These are phyloP conservation scores for Stichopus horrens DNA, from an alignment of 53 echinoderm and acorn worm genomes.

Conservation along the genomic window DNA sequence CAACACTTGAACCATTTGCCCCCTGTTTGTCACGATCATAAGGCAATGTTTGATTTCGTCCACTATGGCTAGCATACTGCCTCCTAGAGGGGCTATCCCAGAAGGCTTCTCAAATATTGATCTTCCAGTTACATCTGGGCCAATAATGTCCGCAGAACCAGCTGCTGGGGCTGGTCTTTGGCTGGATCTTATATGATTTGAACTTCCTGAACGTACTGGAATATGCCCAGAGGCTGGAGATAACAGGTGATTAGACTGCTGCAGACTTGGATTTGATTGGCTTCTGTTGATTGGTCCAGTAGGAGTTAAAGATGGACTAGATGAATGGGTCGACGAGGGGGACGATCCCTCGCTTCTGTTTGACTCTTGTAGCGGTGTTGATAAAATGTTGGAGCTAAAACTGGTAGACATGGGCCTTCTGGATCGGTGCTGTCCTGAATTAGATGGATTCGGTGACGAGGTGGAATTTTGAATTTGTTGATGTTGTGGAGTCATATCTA, in stretches of 20 bases:
- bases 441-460: neutral
- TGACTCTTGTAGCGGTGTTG: constrained; percentile 22
- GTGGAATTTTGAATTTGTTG: neutral
- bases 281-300: constrained; percentile 10
- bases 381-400: constrained; percentile 21
- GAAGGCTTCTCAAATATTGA: constrained; percentile 80
- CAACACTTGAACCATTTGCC: constrained; percentile 65
- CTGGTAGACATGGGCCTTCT: constrained; percentile 39
- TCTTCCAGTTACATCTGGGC: constrained; percentile 39
- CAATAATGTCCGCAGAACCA: constrained; percentile 11
- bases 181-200: neutral
- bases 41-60: constrained; percentile 86
- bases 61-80: constrained; percentile 73
- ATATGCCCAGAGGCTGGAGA: constrained; percentile 6
- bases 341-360: constrained; percentile 15
- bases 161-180: neutral
- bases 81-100: constrained; percentile 70
- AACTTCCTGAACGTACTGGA: neutral
- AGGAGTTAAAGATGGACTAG: constrained; percentile 20
- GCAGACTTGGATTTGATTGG: constrained; percentile 31
- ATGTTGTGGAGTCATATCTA: constrained; percentile 8
- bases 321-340: constrained; percentile 15
- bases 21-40: constrained; percentile 74
- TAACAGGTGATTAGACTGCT: constrained; percentile 18
- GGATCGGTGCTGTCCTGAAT: neutral